These are phyloP conservation scores for Lysandra coridon DNA, from an alignment of 2,888 invertebrate genomes.

Conservation along the genomic window DNA sequence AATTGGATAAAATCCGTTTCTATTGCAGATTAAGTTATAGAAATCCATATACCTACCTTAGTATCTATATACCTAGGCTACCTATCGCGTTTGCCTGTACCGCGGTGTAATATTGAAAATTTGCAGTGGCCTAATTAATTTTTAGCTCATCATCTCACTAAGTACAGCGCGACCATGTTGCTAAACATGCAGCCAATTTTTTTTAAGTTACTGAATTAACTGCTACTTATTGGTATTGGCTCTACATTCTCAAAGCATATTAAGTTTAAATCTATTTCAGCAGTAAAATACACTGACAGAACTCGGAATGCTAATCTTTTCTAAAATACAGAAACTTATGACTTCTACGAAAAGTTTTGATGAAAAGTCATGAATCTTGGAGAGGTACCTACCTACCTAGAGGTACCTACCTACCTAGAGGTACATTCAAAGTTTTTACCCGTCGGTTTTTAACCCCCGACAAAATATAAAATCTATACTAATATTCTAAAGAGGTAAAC, in stretches of 20 bases:
- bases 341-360: too few species aligned
- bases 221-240: background rate
- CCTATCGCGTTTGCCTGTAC: background rate
- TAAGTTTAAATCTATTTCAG: background rate
- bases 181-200: background rate
- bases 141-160: slow-evolving; percentile 29
- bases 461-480: too few species aligned
- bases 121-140: slow-evolving; percentile 22
- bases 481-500: too few species aligned
- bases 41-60: background rate
- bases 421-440: too few species aligned
- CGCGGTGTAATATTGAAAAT: background rate
- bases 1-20: too few species aligned
- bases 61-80: background rate
- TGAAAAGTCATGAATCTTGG: too few species aligned
- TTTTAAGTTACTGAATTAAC: background rate
- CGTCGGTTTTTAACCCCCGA: too few species aligned
- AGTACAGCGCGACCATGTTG: background rate
- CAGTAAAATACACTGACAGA: background rate
- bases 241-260: background rate
- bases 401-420: too few species aligned
- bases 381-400: too few species aligned
- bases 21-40: background rate
- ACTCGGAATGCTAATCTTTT: background rate
- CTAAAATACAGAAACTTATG: too few species aligned